Percentiles rank a stretch among this genome's conserved stretches.
These are phyloP conservation scores for Ptychodera flava DNA, from an alignment of 35 echinoderm and acorn worm genomes.

Conservation along the genomic window DNA sequence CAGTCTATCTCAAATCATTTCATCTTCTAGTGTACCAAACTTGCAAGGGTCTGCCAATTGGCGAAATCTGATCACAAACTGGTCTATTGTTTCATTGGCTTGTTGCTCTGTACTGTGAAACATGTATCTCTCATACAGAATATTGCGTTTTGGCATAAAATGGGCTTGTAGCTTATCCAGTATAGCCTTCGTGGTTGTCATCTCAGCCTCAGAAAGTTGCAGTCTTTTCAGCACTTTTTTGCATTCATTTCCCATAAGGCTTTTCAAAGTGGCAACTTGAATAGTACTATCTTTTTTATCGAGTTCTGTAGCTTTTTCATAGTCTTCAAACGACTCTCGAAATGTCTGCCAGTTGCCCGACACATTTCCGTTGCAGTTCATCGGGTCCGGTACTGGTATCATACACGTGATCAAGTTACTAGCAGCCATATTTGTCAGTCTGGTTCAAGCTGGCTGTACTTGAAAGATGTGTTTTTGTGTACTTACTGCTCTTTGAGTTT, in stretches of 20 bases:
- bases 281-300: constrained; percentile 25
- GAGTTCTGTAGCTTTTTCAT: constrained; percentile 21
- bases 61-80: constrained; percentile 20
- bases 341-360: constrained; percentile 25
- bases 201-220: constrained; percentile 11
- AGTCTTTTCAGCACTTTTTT: constrained; percentile 22
- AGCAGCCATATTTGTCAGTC: too few species aligned
- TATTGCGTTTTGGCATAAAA: too few species aligned
- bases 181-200: constrained; percentile 11
- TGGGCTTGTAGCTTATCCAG: constrained; percentile 13
- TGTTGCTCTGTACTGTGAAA: constrained; percentile 26
- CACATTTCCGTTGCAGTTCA: constrained; percentile 19
- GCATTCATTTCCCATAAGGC: constrained; percentile 14
- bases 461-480: too few species aligned
- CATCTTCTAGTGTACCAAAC: constrained; percentile 29
- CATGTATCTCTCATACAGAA: too few species aligned
- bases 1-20: constrained; percentile 35
- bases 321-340: constrained; percentile 30
- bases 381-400: constrained; percentile 23
- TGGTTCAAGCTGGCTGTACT: too few species aligned
- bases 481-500: too few species aligned
- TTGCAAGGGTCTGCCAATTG: constrained; percentile 24
- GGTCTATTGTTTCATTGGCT: constrained; percentile 25
- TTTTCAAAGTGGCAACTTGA: constrained; percentile 27
- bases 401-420: constrained; percentile 32